Percentiles rank a stretch among this genome's conserved stretches.
Evolutionary conservation across 1,140 invertebrate genomes (phyloP).

Genomic region (Drosophila sucinea): DNA sequence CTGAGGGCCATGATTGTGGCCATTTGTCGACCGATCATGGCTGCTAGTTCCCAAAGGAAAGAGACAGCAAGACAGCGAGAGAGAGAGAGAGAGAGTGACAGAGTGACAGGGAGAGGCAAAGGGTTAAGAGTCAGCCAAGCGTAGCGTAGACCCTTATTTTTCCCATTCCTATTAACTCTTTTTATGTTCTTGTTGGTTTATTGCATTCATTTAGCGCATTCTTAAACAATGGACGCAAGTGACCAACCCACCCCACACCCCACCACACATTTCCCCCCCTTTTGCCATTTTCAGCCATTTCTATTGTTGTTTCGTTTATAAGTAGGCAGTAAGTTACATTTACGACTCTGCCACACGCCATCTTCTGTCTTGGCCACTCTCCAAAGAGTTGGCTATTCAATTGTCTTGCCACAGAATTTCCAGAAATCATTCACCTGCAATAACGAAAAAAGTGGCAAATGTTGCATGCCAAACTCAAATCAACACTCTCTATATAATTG

Average conservation of each 20-base stretch:
- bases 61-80: constrained; percentile 9
- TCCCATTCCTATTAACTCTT: constrained; percentile 4
- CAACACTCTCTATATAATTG: constrained; percentile 10
- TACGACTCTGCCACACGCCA: constrained; percentile 67
- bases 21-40: constrained; percentile 64
- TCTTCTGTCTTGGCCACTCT: constrained; percentile 36
- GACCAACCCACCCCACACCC: background rate
- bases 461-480: constrained; percentile 50
- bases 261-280: background rate
- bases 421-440: constrained; percentile 52
- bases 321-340: constrained; percentile 51
- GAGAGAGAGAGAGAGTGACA: background rate
- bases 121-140: constrained; percentile 39
- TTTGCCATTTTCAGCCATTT: constrained; percentile 8
- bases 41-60: constrained; percentile 31
- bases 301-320: constrained; percentile 41
- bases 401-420: constrained; percentile 40
- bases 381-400: constrained; percentile 16
- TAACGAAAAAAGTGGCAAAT: constrained; percentile 39
- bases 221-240: constrained; percentile 22
- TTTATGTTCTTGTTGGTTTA: constrained; percentile 57
- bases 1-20: constrained; percentile 61
- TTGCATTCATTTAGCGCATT: constrained; percentile 74
- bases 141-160: constrained; percentile 22
- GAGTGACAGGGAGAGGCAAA: background rate